Percentiles rank a stretch among this genome's conserved stretches.
Conservation (phyloP, 64 coral and sea anemone species). For the Dendrophyllia cribrosa region DNA sequence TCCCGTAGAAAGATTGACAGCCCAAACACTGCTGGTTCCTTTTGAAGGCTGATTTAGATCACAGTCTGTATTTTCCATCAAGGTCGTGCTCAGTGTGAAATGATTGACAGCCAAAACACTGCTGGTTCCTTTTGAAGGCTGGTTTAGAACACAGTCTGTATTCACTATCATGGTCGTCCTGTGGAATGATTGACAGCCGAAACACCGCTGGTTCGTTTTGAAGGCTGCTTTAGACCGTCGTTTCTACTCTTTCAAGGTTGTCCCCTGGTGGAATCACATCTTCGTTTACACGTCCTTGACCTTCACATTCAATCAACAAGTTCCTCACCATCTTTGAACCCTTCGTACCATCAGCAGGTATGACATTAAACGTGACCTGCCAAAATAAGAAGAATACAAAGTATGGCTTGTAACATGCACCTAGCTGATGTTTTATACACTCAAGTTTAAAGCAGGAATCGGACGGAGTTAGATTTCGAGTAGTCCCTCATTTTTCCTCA, state of each 20-base stretch:
- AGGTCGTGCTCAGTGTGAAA: too few species aligned
- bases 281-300: constrained; percentile 8
- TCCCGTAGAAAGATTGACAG: too few species aligned
- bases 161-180: too few species aligned
- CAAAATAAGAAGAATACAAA: neutral
- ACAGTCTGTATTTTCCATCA: neutral
- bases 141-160: too few species aligned
- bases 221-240: neutral
- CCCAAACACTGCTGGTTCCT: neutral
- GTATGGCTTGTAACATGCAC: neutral
- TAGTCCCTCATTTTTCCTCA: too few species aligned
- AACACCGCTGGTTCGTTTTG: too few species aligned
- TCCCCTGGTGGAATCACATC: neutral
- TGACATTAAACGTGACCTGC: constrained; percentile 17
- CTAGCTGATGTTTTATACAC: too few species aligned
- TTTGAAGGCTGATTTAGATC: neutral
- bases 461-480: too few species aligned
- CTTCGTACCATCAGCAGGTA: neutral
- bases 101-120: too few species aligned
- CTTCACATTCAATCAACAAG: constrained; percentile 37
- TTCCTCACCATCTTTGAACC: neutral
- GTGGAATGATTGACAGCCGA: too few species aligned
- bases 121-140: too few species aligned
- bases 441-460: too few species aligned
- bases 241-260: neutral